phyloP scores from a whole-genome alignment of 2,113 vertebrate species.

The Tychaedon coryphoeus region DNA sequence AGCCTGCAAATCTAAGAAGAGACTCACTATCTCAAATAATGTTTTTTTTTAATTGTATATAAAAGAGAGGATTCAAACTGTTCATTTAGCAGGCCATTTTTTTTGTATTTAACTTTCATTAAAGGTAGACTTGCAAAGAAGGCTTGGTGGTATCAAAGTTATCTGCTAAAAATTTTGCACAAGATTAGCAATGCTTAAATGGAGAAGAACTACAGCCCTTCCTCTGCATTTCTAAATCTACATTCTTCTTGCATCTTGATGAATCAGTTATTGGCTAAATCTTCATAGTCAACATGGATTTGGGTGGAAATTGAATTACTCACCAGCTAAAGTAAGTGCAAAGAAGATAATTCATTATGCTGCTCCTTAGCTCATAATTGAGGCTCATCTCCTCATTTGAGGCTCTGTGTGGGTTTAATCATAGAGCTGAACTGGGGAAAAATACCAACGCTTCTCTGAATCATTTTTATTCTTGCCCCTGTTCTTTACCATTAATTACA shows the following conservation, averaged over 20 bases:
- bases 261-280: constrained; percentile 13
- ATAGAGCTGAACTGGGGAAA: neutral
- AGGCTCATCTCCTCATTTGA: neutral
- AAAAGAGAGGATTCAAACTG: neutral
- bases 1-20: neutral
- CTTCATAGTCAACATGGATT: neutral
- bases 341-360: constrained; percentile 13
- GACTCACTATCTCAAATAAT: neutral
- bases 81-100: neutral
- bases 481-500: constrained; percentile 18
- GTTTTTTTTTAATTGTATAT: neutral
- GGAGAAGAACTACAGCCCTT: neutral
- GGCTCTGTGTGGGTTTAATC: constrained; percentile 49
- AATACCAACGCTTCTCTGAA: constrained; percentile 26
- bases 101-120: neutral
- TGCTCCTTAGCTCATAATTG: constrained; percentile 23
- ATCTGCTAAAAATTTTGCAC: neutral
- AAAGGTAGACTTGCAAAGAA: neutral
- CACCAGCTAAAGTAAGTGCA: constrained; percentile 5
- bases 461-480: constrained; percentile 28
- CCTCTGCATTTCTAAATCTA: neutral
- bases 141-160: neutral
- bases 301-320: constrained; percentile 25
- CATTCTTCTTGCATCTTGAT: neutral
- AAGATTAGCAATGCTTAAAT: neutral